These are phyloP conservation scores for Tetrax tetrax DNA, from an alignment of 2,113 vertebrate genomes.

Conservation along the genomic window DNA sequence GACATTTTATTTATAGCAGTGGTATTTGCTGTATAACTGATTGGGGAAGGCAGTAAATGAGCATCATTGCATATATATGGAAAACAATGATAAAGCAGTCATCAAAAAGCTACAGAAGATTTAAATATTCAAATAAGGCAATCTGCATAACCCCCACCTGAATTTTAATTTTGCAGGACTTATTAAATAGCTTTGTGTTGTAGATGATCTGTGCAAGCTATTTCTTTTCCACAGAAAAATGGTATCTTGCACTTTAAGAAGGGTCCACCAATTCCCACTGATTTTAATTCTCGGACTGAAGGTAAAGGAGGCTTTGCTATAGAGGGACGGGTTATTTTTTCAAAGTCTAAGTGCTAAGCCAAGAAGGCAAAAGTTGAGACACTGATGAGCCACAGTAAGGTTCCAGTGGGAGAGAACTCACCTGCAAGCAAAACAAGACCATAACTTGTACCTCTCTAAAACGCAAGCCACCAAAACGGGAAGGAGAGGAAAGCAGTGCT, in stretches of 20 bases:
- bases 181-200: slow-evolving; percentile 24
- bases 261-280: neutral
- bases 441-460: neutral
- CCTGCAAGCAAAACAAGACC: neutral
- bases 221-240: neutral
- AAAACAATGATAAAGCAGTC: slow-evolving; percentile 70
- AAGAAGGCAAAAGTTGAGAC: slow-evolving; percentile 18
- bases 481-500: neutral
- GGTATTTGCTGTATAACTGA: slow-evolving; percentile 67
- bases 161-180: slow-evolving; percentile 66
- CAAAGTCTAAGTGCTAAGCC: neutral
- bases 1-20: slow-evolving; percentile 69
- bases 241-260: neutral
- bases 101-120: slow-evolving; percentile 68
- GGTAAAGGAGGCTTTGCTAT: neutral
- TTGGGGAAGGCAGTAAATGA: slow-evolving; percentile 68
- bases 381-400: neutral
- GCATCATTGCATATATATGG: slow-evolving; percentile 50
- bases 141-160: slow-evolving; percentile 50
- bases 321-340: neutral
- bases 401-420: neutral
- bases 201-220: neutral
- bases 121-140: slow-evolving; percentile 70
- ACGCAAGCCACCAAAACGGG: neutral
- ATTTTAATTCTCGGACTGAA: neutral